Base-by-base conservation (phyloP, 2,888 invertebrate genomes). In the Galerucella nymphaeae region DNA sequence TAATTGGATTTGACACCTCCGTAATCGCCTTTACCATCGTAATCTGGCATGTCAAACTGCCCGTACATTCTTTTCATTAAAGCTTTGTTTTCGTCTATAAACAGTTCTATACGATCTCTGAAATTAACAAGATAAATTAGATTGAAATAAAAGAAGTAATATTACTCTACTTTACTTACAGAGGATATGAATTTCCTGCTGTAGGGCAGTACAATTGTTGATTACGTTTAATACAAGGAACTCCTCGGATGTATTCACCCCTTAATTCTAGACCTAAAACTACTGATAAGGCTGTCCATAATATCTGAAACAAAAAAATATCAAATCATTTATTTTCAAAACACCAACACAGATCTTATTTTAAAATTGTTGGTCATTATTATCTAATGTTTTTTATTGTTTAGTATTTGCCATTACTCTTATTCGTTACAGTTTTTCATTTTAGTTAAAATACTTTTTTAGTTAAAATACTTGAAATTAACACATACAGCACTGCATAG, bases 41-140 rank as follows among this genome's bases (percentile, higher is more conserved):
- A 80, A 45, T 80, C 79, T 0, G 79, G 89, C 89, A 92, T 91
- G 77, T 91, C 90, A 84, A 96, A 96, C 80, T 96, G 95, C 0
- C 97, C 97, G 84, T 96, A 96, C 97, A 97, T 97, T 74, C 96
- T 90, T 84, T 95, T 93, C 91, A 96, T 96, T 79, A 97, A 86
- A 70, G 96, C 96, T 86, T 97, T 97, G 86, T 97, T 97, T 86
- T 97, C 96, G 83, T 97, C 96, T 83, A 97, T 97, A 87, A 96
- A 97, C 76, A 91, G 89, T 85, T 96, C 96, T 86, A 97, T 97
- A 85, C 93, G 92, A 78, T 96, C 95, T 87, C 96, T 97, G 89
- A 66, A 90, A 89, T 70, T 55, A 50, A 45, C 42, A 45, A 45
- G 6, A 6, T 11, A 45, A 2, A 45, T 11, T 42, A 42, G n/a